phyloP scores from a whole-genome alignment of 1,140 invertebrate species.

The Lordiphosa mommai region DNA sequence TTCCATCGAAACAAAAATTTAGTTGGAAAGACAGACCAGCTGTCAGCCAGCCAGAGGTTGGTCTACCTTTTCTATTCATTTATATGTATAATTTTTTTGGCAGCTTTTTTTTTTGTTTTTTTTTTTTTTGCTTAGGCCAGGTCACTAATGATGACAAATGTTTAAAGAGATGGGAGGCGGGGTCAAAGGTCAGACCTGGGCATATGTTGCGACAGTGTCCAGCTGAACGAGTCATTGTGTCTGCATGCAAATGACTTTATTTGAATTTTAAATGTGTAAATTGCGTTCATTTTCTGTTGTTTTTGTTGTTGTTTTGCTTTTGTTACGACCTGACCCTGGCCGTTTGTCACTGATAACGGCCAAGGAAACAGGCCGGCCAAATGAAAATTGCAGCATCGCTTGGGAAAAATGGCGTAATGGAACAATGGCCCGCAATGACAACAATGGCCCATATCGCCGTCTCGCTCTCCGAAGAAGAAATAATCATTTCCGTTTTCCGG shows the following conservation, averaged over 20 bases:
- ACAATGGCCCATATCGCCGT: slow-evolving; percentile 18
- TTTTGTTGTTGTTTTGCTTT: background rate
- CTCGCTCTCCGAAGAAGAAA: slow-evolving; percentile 37
- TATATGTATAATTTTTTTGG: slow-evolving; percentile 7
- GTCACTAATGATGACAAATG: slow-evolving; percentile 74
- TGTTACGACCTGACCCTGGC: slow-evolving; percentile 45
- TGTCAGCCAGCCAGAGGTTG: slow-evolving; percentile 16
- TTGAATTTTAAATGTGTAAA: slow-evolving; percentile 78
- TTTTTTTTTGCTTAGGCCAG: slow-evolving; percentile 13
- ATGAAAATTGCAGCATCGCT: slow-evolving; percentile 66
- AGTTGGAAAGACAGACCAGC: slow-evolving; percentile 28
- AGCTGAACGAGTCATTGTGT: slow-evolving; percentile 54
- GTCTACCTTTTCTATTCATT: slow-evolving; percentile 19
- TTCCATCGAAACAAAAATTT: background rate
- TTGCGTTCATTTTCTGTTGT: slow-evolving; percentile 51
- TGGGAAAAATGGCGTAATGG: slow-evolving; percentile 39
- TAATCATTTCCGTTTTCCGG: slow-evolving; percentile 75
- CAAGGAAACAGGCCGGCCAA: slow-evolving; percentile 46
- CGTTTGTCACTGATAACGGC: slow-evolving; percentile 75
- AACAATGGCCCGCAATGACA: slow-evolving; percentile 68
- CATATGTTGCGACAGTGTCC: slow-evolving; percentile 62
- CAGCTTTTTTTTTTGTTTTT: slow-evolving; percentile 12
- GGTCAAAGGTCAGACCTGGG: slow-evolving; percentile 64
- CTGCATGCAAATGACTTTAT: slow-evolving; percentile 77
- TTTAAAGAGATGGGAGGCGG: slow-evolving; percentile 20